phyloP scores from a whole-genome alignment of 2,113 vertebrate species.

The Cyprinus carpio region DNA sequence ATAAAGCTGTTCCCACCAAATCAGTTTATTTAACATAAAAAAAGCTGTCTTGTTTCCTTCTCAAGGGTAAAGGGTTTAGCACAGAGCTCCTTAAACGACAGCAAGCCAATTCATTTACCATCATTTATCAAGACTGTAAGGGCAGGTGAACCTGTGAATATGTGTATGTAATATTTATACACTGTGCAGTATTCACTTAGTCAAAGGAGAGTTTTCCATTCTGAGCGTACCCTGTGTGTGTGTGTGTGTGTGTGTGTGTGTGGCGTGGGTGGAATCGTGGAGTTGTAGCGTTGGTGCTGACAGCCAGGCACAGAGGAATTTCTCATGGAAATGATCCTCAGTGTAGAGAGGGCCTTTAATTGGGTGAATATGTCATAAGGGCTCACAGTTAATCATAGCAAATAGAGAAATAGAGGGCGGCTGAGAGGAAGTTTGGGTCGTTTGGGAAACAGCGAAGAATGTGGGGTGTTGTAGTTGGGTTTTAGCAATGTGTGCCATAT shows the following conservation, averaged over 20 bases:
- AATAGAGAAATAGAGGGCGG: conserved; percentile 41
- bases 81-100: not conserved
- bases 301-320: conserved; percentile 47
- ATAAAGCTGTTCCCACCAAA: too few relatives aligned
- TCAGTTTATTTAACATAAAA: too few relatives aligned
- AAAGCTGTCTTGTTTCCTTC: too few relatives aligned
- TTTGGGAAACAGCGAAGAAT: conserved; percentile 44
- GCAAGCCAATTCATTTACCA: not conserved
- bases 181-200: not conserved
- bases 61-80: not conserved
- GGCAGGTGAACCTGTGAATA: not conserved
- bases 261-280: conserved; percentile 33
- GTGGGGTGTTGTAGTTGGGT: conserved; percentile 27
- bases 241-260: conserved; percentile 3
- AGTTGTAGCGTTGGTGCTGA: conserved; percentile 48
- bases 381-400: conserved; percentile 59
- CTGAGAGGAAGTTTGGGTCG: conserved; percentile 23
- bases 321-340: conserved; percentile 50
- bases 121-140: not conserved
- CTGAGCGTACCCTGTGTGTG: not conserved
- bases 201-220: not conserved
- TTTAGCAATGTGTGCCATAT: conserved; percentile 3
- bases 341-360: conserved; percentile 56
- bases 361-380: conserved; percentile 62
- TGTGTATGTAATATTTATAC: not conserved